Conservation (phyloP, 2,113 vertebrate genomes). For the Cheirogaleus medius region DNA sequence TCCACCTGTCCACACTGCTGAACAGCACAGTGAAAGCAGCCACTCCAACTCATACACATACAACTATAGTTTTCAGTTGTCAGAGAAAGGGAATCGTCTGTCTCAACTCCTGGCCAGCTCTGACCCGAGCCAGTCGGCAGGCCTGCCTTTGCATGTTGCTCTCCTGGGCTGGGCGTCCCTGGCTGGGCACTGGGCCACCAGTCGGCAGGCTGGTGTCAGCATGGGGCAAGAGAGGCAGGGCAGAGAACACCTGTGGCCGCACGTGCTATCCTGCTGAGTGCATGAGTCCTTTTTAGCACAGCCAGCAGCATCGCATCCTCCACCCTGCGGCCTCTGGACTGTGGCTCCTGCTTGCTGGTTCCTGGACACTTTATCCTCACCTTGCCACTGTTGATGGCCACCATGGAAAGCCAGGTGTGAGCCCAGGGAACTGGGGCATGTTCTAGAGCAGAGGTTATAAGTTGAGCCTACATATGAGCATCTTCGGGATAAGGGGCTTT, state of each 20-base stretch:
- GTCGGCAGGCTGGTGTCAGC: neutral
- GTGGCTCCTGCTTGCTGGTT: neutral
- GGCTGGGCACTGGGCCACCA: neutral
- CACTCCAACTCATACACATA: neutral
- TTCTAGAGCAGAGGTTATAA: neutral
- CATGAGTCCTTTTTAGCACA: neutral
- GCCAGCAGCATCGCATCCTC: neutral
- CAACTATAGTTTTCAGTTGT: neutral
- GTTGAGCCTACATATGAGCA: neutral
- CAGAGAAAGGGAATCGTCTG: neutral
- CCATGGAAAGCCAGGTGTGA: neutral
- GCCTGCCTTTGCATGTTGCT: neutral
- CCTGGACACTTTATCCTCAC: neutral
- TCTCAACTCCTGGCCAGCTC: neutral
- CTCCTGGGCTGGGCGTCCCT: no score
- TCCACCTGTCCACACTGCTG: neutral
- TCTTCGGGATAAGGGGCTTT: neutral
- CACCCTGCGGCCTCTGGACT: neutral
- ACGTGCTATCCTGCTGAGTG: accelerated
- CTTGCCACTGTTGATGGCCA: neutral
- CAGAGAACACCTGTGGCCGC: neutral
- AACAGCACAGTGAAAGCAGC: no score
- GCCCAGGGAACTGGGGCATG: no score
- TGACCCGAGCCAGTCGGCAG: neutral
- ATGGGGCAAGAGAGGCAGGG: neutral